A percentile compares a stretch with the other conserved stretches of the same genome.
phyloP scores from a whole-genome alignment of 2,888 invertebrate species.

The Yponomeuta malinellus region DNA sequence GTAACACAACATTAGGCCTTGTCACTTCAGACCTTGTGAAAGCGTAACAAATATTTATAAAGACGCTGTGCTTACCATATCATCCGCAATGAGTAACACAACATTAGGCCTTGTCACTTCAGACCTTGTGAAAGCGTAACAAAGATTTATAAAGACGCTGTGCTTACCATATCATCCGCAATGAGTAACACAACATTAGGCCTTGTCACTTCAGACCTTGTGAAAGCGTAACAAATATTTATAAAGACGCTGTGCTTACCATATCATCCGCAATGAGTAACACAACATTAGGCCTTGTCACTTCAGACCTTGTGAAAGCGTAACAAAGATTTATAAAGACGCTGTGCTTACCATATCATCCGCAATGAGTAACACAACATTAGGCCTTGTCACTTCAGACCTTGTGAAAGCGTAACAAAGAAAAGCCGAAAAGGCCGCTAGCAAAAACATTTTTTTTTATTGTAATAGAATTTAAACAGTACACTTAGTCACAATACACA shows the following conservation, averaged over 20 bases:
- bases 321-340: background rate
- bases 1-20: slow-evolving; percentile 82
- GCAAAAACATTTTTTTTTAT: background rate
- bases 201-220: background rate
- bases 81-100: slow-evolving; percentile 87
- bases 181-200: slow-evolving; percentile 86
- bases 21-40: background rate
- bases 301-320: background rate
- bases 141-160: background rate
- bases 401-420: background rate
- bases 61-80: slow-evolving; percentile 77
- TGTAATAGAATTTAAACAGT: background rate
- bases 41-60: background rate
- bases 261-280: slow-evolving; percentile 88
- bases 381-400: slow-evolving; percentile 49
- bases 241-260: slow-evolving; percentile 65
- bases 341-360: slow-evolving; percentile 84
- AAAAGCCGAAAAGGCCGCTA: background rate
- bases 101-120: slow-evolving; percentile 74
- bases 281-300: slow-evolving; percentile 78
- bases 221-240: too few relatives aligned
- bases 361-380: slow-evolving; percentile 86
- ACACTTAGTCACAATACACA: too few relatives aligned
- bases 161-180: slow-evolving; percentile 87
- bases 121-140: background rate